Evolutionary conservation across 2,113 vertebrate genomes (phyloP), one percentile per base, ranked within the genome.

Genomic region (Pitta sordida): DNA sequence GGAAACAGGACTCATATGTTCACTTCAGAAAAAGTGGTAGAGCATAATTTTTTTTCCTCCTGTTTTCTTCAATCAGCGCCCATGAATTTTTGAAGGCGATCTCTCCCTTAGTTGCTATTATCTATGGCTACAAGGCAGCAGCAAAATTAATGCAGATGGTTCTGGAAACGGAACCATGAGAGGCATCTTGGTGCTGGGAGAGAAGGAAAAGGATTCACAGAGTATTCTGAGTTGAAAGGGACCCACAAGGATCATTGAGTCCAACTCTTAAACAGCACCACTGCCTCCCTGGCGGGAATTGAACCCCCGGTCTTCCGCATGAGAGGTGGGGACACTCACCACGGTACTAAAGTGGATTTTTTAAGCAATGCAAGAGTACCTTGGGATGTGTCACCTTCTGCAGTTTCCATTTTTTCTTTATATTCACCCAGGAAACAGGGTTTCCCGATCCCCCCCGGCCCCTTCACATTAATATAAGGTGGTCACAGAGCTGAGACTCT

Each of bases 1-100:
- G 67, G 43, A 80, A 86, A 15, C 11, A 39, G 60, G 55, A 39
- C 30, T 49, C 4, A 0, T 34, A 36, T 78, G 59, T 49, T 78
- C 37, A 43, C 23, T 67, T 83, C 7, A 21, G 21, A 63, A 83
- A 23, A 84, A 46, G 7, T 9, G 24, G 18, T 19, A 23, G 19
- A 68, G 12, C 1, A 2, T 7, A 7, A 1, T 9, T 15, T 51
- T 71, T 76, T 76, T 68, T 63, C 17, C n/a, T 79, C 0, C 0
- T 29, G 7, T 64, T 87, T 76, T 79, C 41, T 49, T 74, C 77
- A 69, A 32, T 20, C 36, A 64, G 36, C 11, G 7, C 7, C 51
- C n/a, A 26, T 62, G 34, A 75, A 77, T 5, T 39, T 34, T 36
- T 32, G 46, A 84, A 68, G 73, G 37, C 22, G 6, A 2, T 44